A percentile compares a stretch with the other conserved stretches of the same genome.
phyloP scores from a whole-genome alignment of 2,888 invertebrate genomes.

The Ptilodon capucinus region DNA sequence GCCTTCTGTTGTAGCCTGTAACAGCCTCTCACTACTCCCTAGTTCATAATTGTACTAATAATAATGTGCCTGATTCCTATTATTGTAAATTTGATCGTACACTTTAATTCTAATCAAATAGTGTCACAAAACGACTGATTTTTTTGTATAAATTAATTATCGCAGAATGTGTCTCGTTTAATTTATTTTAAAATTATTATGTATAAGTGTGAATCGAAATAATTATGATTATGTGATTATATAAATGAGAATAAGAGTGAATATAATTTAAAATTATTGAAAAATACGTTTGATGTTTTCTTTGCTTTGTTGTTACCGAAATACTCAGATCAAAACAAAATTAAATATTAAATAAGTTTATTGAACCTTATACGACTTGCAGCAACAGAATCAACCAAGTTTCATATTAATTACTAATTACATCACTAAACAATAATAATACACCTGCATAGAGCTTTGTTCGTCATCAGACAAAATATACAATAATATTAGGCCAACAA shows the following conservation, averaged over 20 bases:
- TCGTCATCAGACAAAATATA: background rate
- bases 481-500: too few relatives aligned
- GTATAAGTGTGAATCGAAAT: conserved; percentile 80
- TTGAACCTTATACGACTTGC: too few relatives aligned
- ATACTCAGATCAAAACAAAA: conserved; percentile 6
- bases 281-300: conserved; percentile 46
- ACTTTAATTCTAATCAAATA: conserved; percentile 76
- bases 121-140: conserved; percentile 80
- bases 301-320: too few relatives aligned
- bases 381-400: conserved; percentile 9
- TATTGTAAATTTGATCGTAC: conserved; percentile 78
- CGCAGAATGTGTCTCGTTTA: conserved; percentile 77
- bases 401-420: too few relatives aligned
- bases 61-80: conserved; percentile 82
- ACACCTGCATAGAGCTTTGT: conserved; percentile 3
- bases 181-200: conserved; percentile 79
- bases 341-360: too few relatives aligned
- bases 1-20: conserved; percentile 40
- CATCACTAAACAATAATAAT: background rate
- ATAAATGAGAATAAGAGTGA: conserved; percentile 77
- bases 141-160: conserved; percentile 80
- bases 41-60: conserved; percentile 59
- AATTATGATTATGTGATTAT: conserved; percentile 81
- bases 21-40: conserved; percentile 58
- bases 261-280: conserved; percentile 75